These are phyloP conservation scores for Calyptomena viridis DNA, from an alignment of 2,113 vertebrate species.

Conservation along the genomic window DNA sequence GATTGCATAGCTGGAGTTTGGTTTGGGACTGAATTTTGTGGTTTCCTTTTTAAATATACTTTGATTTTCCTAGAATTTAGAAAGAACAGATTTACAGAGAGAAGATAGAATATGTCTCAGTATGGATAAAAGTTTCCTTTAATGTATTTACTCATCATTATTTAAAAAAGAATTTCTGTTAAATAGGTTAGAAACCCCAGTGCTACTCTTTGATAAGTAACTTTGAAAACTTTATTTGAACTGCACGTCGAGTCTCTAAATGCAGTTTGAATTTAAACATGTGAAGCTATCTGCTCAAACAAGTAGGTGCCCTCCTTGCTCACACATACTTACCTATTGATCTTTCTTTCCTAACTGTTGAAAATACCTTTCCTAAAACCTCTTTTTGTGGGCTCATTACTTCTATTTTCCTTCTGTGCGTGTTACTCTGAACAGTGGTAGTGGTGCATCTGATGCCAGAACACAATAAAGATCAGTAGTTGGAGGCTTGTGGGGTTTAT, in stretches of 20 bases:
- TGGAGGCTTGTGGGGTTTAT: neutral
- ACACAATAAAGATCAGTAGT: neutral
- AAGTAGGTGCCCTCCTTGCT: neutral
- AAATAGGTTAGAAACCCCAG: neutral
- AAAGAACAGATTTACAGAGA: neutral
- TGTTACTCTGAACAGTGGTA: neutral
- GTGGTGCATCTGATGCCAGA: neutral
- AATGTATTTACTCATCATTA: neutral
- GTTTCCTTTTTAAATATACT: neutral
- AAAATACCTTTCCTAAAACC: neutral
- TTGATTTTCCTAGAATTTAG: neutral
- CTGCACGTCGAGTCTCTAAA: neutral
- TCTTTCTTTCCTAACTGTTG: neutral
- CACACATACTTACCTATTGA: neutral
- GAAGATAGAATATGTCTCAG: neutral
- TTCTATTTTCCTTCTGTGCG: neutral
- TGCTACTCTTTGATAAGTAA: neutral
- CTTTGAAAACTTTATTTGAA: neutral
- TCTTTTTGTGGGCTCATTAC: neutral
- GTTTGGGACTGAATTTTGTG: neutral
- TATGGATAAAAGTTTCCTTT: neutral
- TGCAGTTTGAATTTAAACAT: neutral
- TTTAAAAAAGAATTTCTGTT: neutral
- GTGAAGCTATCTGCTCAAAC: neutral
- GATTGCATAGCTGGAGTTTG: neutral